Evolutionary conservation across 2,797 vertebrate species (phyloP).

Genomic region (Chromis chromis): DNA sequence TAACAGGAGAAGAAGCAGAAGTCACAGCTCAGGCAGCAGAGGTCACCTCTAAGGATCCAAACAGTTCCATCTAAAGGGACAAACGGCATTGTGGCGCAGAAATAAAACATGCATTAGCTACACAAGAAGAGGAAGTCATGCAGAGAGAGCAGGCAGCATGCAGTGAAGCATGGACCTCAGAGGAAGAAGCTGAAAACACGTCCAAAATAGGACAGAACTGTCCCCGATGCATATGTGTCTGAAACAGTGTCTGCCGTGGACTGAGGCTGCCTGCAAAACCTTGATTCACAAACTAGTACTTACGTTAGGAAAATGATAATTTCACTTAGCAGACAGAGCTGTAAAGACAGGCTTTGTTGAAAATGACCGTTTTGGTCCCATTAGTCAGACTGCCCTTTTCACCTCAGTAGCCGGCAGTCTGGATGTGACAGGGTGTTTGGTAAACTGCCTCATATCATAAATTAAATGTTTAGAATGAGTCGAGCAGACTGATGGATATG

Average conservation of each 20-base stretch:
- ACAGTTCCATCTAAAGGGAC: slow-evolving; percentile 31
- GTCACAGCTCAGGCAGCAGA: slow-evolving; percentile 37
- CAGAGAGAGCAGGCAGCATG: slow-evolving; percentile 55
- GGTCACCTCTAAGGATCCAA: slow-evolving; percentile 40
- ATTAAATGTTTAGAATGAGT: slow-evolving; percentile 31
- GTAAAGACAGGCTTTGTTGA: slow-evolving; percentile 1
- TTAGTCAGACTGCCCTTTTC: neutral
- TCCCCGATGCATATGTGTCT: neutral
- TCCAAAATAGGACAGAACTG: slow-evolving; percentile 22
- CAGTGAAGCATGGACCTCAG: slow-evolving; percentile 32
- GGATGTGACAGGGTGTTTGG: neutral
- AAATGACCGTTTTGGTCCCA: slow-evolving; percentile 4
- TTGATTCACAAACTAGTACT: slow-evolving; percentile 1
- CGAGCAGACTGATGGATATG: slow-evolving; percentile 33
- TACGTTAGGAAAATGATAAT: slow-evolving; percentile 1
- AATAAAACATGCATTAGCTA: slow-evolving; percentile 55
- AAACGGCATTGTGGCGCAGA: slow-evolving; percentile 30
- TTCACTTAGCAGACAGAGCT: neutral
- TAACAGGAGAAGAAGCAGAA: slow-evolving; percentile 19
- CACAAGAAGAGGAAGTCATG: slow-evolving; percentile 44
- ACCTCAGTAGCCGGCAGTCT: slow-evolving; percentile 18
- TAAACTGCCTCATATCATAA: slow-evolving; percentile 13
- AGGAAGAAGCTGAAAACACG: slow-evolving; percentile 42
- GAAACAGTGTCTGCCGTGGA: neutral
- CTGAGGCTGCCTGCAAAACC: neutral